Evolutionary conservation across 2,888 invertebrate genomes (phyloP).

Genomic region (Apotomis betuletana): DNA sequence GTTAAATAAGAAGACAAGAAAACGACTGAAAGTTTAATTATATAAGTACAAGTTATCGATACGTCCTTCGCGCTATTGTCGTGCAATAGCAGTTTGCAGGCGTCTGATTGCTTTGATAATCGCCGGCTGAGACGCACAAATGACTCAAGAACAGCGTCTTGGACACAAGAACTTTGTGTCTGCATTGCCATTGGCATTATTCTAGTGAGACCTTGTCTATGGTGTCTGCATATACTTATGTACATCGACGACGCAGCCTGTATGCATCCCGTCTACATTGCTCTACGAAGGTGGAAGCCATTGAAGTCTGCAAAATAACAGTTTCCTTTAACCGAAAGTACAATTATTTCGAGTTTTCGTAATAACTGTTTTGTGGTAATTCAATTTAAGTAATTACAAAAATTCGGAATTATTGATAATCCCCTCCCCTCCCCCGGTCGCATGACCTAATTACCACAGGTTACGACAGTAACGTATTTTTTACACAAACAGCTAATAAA

Average conservation of each 20-base stretch:
- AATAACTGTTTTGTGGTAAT: too few relatives aligned
- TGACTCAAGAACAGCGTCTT: constrained; percentile 71
- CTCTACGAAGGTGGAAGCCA: too few relatives aligned
- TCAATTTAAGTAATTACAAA: too few relatives aligned
- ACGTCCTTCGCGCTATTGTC: constrained; percentile 23
- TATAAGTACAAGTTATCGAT: constrained; percentile 24
- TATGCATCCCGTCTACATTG: too few relatives aligned
- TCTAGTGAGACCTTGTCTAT: constrained; percentile 15
- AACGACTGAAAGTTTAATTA: not conserved
- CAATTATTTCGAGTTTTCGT: too few relatives aligned
- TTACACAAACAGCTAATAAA: too few relatives aligned
- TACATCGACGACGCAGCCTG: not conserved
- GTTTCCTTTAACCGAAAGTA: too few relatives aligned
- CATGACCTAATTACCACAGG: too few relatives aligned
- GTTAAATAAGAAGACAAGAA: not conserved
- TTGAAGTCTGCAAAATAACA: too few relatives aligned
- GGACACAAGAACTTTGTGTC: constrained; percentile 51
- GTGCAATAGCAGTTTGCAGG: constrained; percentile 65
- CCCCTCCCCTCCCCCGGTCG: too few relatives aligned
- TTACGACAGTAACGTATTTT: too few relatives aligned
- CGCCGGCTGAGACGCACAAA: constrained; percentile 72
- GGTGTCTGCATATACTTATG: constrained; percentile 14
- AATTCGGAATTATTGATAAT: too few relatives aligned
- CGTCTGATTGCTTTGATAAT: constrained; percentile 79
- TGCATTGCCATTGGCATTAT: constrained; percentile 26